Base-by-base conservation (phyloP, 2,113 vertebrate genomes). In the Chauna torquata region DNA sequence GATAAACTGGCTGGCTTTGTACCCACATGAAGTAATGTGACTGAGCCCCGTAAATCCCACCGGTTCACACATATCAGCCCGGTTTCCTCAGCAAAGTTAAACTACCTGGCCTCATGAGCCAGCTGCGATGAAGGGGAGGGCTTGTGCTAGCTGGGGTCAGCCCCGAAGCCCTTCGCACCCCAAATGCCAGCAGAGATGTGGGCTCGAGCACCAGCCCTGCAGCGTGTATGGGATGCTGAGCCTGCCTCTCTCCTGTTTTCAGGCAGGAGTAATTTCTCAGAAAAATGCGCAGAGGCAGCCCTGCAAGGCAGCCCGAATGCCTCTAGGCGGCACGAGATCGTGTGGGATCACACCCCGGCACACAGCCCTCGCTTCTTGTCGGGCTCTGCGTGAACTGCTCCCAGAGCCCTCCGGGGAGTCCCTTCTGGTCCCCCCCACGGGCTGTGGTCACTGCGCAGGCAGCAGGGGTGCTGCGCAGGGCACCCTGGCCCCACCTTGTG, bases 351-450 rank as follows among this genome's bases (percentile, higher is more conserved):
- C 1, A 18, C 71, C 28, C 2, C 54, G 12, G 23, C 44, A 0
- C 0, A 1, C 49, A 62, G 77, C 50, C 30, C 17, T 58, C 0
- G 3, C 28, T 57, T 6, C n/a, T 6, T 6, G 28, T 3, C 44
- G 4, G 1, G 45, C 42, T 58, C 80, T 15, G 70, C 9, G 3
- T 3, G 16, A 76, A 9, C 16, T 8, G 2, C 52, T 55, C 5
- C 27, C 25, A 40, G 5, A 4, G 16, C 55, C 32, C 0, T 7
- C 4, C 8, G 0, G 1, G 3, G n/a, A 7, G 3, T 4, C 36
- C 64, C 34, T 42, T 19, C 59, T 54, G 34, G 5, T 7, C 15
- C 6, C 54, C 6, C 28, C 76, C 16, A 4, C n/a, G n/a, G n/a
- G 50, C 50, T 2, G 14, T 30, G 30, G 19, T 0, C 1, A 4